Evolutionary conservation across 2,888 invertebrate genomes (phyloP).

Genomic region (Tinea trinotella): DNA sequence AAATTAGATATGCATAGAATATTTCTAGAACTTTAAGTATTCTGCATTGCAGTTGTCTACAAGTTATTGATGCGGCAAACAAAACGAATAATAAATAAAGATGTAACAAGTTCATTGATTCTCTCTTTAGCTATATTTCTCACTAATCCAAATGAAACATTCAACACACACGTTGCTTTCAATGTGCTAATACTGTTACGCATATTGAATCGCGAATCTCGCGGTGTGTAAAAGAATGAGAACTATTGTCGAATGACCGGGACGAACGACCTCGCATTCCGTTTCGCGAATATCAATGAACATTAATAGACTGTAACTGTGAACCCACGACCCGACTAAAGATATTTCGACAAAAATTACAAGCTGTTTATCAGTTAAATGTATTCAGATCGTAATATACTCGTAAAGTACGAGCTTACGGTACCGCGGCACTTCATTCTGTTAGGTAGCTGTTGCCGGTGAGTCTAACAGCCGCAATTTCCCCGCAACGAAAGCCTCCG

Average conservation of each 20-base stretch:
- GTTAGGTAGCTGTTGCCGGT: not conserved
- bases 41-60: not conserved
- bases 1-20: too few species aligned
- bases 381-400: not conserved
- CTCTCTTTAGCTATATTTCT: not conserved
- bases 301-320: not conserved
- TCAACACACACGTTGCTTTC: slow-evolving; percentile 40
- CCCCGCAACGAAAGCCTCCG: slow-evolving; percentile 28
- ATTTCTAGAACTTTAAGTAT: not conserved
- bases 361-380: not conserved
- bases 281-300: slow-evolving; percentile 59
- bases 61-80: not conserved
- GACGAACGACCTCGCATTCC: slow-evolving; percentile 64
- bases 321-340: slow-evolving; percentile 2
- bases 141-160: slow-evolving; percentile 25
- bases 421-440: not conserved
- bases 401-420: not conserved
- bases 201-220: slow-evolving; percentile 46
- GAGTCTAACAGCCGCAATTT: slow-evolving; percentile 4
- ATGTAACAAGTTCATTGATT: too few species aligned
- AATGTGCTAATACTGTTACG: slow-evolving; percentile 57
- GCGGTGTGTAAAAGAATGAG: slow-evolving; percentile 52
- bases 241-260: slow-evolving; percentile 55
- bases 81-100: not conserved
- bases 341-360: not conserved